Evolutionary conservation across 2,888 invertebrate species (phyloP).

Genomic region (Julus scanicus): DNA sequence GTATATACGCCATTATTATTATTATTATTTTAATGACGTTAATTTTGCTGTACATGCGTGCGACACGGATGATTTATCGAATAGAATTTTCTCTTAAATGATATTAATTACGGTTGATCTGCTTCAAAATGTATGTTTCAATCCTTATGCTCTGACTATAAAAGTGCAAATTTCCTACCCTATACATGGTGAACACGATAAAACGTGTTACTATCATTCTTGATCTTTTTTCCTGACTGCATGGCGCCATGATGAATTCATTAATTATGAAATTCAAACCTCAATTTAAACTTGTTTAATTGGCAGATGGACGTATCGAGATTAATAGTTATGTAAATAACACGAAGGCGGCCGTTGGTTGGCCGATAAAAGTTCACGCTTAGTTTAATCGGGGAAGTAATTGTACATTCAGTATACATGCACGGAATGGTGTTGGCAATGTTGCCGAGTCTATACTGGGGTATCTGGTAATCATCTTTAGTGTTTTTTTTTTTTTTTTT

Average conservation of each 20-base stretch:
- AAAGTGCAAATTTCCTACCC: neutral
- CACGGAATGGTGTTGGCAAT: no score
- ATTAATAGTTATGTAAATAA: neutral
- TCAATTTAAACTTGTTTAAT: neutral
- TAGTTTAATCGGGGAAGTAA: neutral
- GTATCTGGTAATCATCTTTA: no score
- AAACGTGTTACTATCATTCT: neutral
- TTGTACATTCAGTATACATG: neutral
- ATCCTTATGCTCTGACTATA: neutral
- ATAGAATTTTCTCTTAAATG: neutral
- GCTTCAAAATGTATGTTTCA: neutral
- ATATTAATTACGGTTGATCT: neutral
- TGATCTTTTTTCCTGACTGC: neutral
- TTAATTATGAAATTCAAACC: constrained; percentile 2
- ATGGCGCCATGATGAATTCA: neutral
- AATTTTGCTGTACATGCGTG: neutral
- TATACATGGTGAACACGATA: neutral
- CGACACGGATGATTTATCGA: constrained; percentile 12
- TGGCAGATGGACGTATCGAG: neutral
- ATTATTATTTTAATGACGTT: neutral
- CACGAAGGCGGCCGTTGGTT: neutral
- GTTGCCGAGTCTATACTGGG: no score
- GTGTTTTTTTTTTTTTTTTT: no score
- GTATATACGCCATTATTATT: neutral
- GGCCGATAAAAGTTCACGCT: neutral